Evolutionary conservation across 2,797 vertebrate species (phyloP), one percentile per base, ranked within the genome.

Genomic region (Myotis myotis): DNA sequence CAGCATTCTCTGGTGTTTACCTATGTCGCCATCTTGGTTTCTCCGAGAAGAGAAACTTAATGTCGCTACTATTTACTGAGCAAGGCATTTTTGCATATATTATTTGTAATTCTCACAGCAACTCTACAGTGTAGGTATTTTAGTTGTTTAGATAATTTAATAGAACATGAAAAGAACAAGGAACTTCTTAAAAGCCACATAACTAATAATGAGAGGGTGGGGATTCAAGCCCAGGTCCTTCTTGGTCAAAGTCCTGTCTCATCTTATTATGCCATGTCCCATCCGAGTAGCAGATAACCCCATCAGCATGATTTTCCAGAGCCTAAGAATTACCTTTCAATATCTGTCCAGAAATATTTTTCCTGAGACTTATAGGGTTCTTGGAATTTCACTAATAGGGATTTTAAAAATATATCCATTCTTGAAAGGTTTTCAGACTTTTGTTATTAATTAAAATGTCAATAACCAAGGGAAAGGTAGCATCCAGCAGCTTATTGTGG

Each of bases 361-460:
- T 89, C n/a, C 15, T 87, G 64, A 81, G 57, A 72, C 19, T 23
- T 87, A 36, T 6, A 51, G 25, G 57, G 28, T 38, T 83, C 5
- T 6, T 84, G 47, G 87, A 74, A 84, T 76, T 87, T 81, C 19
- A 66, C 30, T 80, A 87, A 57, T 30, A 75, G 33, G 11, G 15
- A 53, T 88, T 79, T 16, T 0, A 88, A 22, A 91, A 79, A 83
- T 62, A 53, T 51, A 36, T 47, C 5, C 22, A 68, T 81, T 82
- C 20, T 81, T 78, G 16, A 86, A 72, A 51, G 25, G 22, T 91
- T 79, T 85, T 88, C 33, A 93, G 72, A 85, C 33, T 85, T 94
- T 1, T 41, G 2, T 55, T 80, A 72, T 68, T 91, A 76, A 82
- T 71, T 49, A 80, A 84, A 84, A 66, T 84, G 44, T 60, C 51